These are phyloP conservation scores for Liasis olivaceus DNA, from an alignment of 2,797 vertebrate genomes.

Conservation along the genomic window DNA sequence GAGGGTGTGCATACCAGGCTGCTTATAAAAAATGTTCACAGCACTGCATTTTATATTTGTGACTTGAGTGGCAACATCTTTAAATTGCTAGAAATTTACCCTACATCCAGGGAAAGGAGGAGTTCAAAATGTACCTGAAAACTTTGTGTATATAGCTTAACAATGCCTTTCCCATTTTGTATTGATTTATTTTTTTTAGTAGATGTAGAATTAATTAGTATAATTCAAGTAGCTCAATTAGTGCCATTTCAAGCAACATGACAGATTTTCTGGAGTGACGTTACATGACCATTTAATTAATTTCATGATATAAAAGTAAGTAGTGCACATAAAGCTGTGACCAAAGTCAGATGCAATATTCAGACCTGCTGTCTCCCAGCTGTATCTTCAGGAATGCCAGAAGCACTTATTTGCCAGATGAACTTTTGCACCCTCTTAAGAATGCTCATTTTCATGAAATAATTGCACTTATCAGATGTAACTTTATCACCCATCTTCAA, in stretches of 20 bases:
- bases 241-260: not conserved
- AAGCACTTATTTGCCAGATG: not conserved
- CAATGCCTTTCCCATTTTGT: not conserved
- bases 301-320: not conserved
- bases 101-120: conserved; percentile 1
- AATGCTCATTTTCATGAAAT: not conserved
- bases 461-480: not conserved
- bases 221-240: not conserved
- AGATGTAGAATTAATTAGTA: not conserved
- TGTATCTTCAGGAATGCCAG: not conserved
- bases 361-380: not conserved
- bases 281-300: not conserved
- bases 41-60: not conserved
- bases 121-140: conserved; percentile 19
- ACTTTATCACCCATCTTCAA: not conserved
- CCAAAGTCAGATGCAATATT: not conserved
- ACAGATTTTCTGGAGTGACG: not conserved
- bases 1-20: not conserved
- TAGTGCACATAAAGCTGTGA: not conserved
- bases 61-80: conserved; percentile 17
- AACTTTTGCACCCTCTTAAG: not conserved
- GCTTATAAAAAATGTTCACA: conserved; percentile 40
- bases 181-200: not conserved
- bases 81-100: conserved; percentile 38
- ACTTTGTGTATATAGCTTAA: conserved; percentile 31